Evolutionary conservation across 2,113 vertebrate species (phyloP).

Genomic region (Fregetta grallaria): DNA sequence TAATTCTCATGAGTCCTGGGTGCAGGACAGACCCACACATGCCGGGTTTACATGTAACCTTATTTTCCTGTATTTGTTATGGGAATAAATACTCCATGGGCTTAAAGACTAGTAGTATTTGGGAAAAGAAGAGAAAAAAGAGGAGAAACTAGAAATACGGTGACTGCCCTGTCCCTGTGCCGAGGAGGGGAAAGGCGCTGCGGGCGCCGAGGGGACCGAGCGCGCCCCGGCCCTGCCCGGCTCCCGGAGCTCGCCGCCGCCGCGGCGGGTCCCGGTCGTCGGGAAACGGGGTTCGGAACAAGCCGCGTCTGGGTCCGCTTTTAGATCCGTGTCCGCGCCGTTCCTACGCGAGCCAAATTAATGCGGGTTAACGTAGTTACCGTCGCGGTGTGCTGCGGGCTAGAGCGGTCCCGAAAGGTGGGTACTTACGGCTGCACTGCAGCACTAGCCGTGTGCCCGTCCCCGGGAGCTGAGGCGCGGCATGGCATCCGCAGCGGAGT

Average conservation of each 20-base stretch:
- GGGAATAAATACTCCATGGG: background rate
- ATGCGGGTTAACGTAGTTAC: background rate
- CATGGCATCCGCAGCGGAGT: background rate
- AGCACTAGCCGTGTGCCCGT: background rate
- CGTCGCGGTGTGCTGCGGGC: background rate
- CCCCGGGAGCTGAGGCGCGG: background rate
- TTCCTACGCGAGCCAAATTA: background rate
- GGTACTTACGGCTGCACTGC: background rate
- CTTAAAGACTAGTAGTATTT: background rate
- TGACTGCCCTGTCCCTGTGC: background rate
- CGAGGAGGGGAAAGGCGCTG: background rate
- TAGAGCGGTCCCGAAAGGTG: background rate
- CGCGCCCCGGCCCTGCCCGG: background rate
- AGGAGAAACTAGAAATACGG: background rate
- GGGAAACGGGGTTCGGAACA: background rate
- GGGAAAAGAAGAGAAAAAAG: accelerated
- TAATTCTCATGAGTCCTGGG: background rate
- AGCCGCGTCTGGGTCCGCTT: background rate
- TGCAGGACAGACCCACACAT: background rate
- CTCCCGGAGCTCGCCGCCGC: background rate
- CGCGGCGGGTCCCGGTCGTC: background rate
- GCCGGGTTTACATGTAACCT: background rate
- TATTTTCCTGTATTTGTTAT: background rate
- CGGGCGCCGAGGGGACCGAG: background rate
- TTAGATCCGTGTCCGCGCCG: background rate